A percentile compares a stretch with the other conserved stretches of the same genome.
Conservation (phyloP, 2,113 vertebrate genomes). For the Tympanuchus pallidicinctus region DNA sequence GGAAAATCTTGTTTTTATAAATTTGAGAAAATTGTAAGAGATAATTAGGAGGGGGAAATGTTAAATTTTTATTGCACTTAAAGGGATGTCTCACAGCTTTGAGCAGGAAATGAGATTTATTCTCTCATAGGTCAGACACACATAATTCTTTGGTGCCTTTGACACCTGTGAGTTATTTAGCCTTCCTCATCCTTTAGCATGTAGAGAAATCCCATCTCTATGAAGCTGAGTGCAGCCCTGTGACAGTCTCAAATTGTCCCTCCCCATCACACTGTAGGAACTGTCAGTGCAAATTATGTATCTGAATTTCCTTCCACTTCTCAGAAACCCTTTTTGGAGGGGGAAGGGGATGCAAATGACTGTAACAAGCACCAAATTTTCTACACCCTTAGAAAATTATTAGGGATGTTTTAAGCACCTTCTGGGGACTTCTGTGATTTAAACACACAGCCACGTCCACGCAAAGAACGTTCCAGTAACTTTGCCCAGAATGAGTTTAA, state of each 20-base stretch:
- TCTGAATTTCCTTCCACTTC: constrained; percentile 69
- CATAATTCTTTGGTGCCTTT: constrained; percentile 70
- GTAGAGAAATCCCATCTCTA: constrained; percentile 60
- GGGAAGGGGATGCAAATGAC: constrained; percentile 65
- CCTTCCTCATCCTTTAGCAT: constrained; percentile 53
- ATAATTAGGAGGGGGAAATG: constrained; percentile 39
- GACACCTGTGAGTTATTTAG: constrained; percentile 80
- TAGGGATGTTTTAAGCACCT: constrained; percentile 60
- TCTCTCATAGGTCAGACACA: constrained; percentile 69
- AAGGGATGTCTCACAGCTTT: constrained; percentile 34
- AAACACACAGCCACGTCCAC: constrained; percentile 19
- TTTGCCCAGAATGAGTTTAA: constrained; percentile 61
- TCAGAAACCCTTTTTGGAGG: constrained; percentile 27
- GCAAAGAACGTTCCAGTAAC: constrained; percentile 52
- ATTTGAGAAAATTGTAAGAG: constrained; percentile 68
- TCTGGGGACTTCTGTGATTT: constrained; percentile 24
- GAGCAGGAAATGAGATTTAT: constrained; percentile 65
- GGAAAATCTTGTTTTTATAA: constrained; percentile 78
- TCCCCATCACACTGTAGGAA: constrained; percentile 49
- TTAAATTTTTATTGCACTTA: constrained; percentile 62
- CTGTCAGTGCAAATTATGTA: constrained; percentile 57
- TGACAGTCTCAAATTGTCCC: constrained; percentile 45
- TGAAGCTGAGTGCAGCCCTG: constrained; percentile 43
- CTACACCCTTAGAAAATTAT: constrained; percentile 52
- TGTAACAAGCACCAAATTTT: constrained; percentile 67